Evolutionary conservation across 2,888 invertebrate species (phyloP), one percentile per base, ranked within the genome.

Genomic region (Platycnemis pennipes): DNA sequence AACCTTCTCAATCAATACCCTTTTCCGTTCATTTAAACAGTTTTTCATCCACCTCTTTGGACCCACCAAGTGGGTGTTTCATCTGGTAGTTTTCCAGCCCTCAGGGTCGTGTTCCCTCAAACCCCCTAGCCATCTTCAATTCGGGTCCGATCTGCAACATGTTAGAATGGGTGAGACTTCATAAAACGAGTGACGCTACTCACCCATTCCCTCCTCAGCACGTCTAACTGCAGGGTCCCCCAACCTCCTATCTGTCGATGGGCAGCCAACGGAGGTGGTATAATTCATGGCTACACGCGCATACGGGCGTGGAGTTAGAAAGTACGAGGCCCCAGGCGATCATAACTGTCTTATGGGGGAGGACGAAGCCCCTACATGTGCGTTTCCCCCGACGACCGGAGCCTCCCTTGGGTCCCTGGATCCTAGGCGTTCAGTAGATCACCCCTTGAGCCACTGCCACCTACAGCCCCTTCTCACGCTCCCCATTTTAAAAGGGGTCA

Each of bases 151-250:
- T 63, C 26, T 63, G 2, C 63, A 26, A 22, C 22, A 26, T n/a
- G 5, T 22, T 22, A 63, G n/a, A n/a, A 63, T 26, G 26, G 63
- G 26, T n/a, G 63, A 26, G 63, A 19, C 63, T 63, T 63, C 63
- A 63, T 63, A 63, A 63, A 63, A 63, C 63, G 63, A 63, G 63
- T n/a, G 63, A 63, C n/a, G n/a, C n/a, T n/a, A n/a, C n/a, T n/a
- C n/a, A 63, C 26, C 63, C 7, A 3, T 63, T n/a, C 26, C 63
- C 5, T 26, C n/a, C 63, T 63, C 26, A 2, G 63, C 8, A 13
- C 53, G 13, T 63, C n/a, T 63, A n/a, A n/a, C 0, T 26, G n/a
- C 0, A 4, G 63, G 26, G 63, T 63, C 26, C 26, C 63, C 63
- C 63, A 16, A 3, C 63, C 26, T 63, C 63, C n/a, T 63, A 63